Evolutionary conservation across 2,888 invertebrate species (phyloP), one percentile per base, ranked within the genome.

Genomic region (Nemoura dubitans): DNA sequence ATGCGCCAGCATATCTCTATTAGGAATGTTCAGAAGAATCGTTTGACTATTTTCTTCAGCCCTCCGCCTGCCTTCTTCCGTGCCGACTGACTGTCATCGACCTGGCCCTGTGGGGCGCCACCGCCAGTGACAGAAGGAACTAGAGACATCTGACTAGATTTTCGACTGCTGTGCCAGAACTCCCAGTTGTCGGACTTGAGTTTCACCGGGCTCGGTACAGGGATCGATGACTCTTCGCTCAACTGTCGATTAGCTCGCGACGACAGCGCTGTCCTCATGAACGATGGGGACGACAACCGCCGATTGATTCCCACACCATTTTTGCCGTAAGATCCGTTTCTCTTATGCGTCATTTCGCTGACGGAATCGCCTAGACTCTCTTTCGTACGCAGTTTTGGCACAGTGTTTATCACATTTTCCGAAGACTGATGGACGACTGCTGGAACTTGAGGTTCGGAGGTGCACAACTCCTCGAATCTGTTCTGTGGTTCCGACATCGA

Each of bases 31-130:
- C 93, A 95, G 93, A 96, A 96, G 90, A 96, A 95, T 93, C 96
- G 96, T 89, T 94, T 96, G 90, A 96, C 94, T 91, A 96, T 94
- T 92, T 95, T 95, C 91, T 95, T 96, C 89, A 97, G 93, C 90
- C 95, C 94, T 90, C 95, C 94, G 89, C 92, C 93, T 91, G 95
- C 92, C 89, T 94, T 95, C 87, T 92, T 93, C 59, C 85, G 30
- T 87, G 84, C 81, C 83, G 81, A 26, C 16, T 25, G 88, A 43
- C 89, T 88, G 2, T 36, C 76, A 43, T 21, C 42, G 27, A 10
- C 27, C 7, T 27, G 16, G 85, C 16, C 28, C 7, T 0, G 27
- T 26, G 16, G 26, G 36, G 29, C 81, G 76, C 16, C 26, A 7
- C 25, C n/a, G 25, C 26, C 42, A 26, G 81, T 7, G 3, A 28